Conservation (phyloP, 2,113 vertebrate species). For the Bubo blakistoni region DNA sequence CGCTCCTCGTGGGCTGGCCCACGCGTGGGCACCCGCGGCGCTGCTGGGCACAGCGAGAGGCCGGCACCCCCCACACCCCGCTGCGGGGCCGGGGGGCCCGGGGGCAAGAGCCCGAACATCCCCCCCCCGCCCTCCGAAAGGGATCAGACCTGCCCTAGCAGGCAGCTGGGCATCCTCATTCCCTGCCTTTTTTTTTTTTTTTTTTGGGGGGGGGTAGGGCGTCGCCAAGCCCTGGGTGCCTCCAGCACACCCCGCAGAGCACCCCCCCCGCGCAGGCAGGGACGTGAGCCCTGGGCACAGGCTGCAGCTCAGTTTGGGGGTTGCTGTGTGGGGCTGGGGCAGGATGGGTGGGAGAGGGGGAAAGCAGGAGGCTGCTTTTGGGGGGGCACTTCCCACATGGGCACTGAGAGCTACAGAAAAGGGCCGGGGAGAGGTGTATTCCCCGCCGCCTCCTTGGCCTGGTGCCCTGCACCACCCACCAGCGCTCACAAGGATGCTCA, state of each 20-base stretch:
- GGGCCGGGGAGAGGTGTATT: neutral
- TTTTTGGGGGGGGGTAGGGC: neutral
- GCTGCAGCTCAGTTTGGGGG: neutral
- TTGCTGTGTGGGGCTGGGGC: neutral
- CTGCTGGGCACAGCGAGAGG: neutral
- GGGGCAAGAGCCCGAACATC: neutral
- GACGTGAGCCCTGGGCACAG: neutral
- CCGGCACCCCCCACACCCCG: too few relatives aligned
- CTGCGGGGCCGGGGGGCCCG: too few relatives aligned
- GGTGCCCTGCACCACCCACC: neutral
- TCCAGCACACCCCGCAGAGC: neutral
- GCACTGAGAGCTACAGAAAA: neutral
- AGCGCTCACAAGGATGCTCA: neutral
- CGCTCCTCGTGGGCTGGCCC: neutral
- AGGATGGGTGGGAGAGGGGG: neutral
- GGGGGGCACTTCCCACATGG: neutral
- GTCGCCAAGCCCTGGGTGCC: neutral
- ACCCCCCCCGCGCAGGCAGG: rapidly evolving
- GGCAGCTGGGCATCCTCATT: neutral
- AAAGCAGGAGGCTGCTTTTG: neutral
- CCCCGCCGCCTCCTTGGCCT: rapidly evolving
- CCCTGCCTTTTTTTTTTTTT: too few relatives aligned
- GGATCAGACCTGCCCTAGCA: neutral
- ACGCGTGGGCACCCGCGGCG: neutral
- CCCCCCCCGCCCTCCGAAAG: neutral